Percentiles rank a stretch among this genome's conserved stretches.
These are phyloP conservation scores for Drosophila buzzatii DNA, from an alignment of 2,888 invertebrate species.

Conservation along the genomic window DNA sequence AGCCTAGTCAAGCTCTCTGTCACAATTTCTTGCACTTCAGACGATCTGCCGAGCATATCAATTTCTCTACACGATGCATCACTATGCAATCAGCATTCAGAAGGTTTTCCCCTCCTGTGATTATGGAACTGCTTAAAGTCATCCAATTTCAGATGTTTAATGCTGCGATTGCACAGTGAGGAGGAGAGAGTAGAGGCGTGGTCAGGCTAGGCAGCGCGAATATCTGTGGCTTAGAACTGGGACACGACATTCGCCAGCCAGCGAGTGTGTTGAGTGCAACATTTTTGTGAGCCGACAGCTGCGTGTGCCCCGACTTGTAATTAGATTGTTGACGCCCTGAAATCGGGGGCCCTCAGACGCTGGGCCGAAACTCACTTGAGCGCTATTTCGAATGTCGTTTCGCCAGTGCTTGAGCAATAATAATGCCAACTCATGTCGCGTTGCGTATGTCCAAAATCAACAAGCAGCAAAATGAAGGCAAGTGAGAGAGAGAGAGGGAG, in stretches of 20 bases:
- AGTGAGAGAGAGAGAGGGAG: background rate
- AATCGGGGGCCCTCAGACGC: slow-evolving; percentile 15
- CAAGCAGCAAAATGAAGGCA: slow-evolving; percentile 37
- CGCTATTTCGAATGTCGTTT: slow-evolving; percentile 25
- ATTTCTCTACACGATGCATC: background rate
- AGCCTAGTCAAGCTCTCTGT: no score
- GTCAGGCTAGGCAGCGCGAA: background rate
- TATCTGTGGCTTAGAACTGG: background rate
- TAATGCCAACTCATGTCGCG: slow-evolving; percentile 13
- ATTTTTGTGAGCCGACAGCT: slow-evolving; percentile 48
- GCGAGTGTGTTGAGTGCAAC: slow-evolving; percentile 12
- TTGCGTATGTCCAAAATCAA: slow-evolving; percentile 56
- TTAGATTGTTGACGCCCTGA: slow-evolving; percentile 60
- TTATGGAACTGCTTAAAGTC: slow-evolving; percentile 19
- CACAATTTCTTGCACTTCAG: background rate
- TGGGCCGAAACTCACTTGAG: background rate
- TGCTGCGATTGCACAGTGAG: background rate
- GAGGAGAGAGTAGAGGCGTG: background rate
- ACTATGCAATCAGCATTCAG: background rate
- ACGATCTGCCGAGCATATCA: background rate
- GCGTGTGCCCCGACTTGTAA: slow-evolving; percentile 56
- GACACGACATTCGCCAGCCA: slow-evolving; percentile 41
- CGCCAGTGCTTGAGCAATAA: slow-evolving; percentile 4
- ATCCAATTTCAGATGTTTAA: slow-evolving; percentile 19
- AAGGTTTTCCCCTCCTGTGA: background rate